Evolutionary conservation across 2,797 vertebrate species (phyloP), one percentile per base, ranked within the genome.

Genomic region (Danionella dracula): DNA sequence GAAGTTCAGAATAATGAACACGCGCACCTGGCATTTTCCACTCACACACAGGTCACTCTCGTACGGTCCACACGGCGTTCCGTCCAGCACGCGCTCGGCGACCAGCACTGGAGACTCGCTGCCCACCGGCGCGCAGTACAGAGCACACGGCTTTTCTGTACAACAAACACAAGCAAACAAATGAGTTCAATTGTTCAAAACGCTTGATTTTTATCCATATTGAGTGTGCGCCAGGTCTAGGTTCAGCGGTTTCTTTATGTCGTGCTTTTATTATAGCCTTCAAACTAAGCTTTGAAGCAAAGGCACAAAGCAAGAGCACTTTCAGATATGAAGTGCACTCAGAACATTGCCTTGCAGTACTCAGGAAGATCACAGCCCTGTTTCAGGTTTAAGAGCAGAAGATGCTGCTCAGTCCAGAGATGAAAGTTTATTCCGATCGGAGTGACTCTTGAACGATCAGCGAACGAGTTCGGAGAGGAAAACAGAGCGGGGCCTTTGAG

Each of bases 41-140:
- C 93, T 93, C 27, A 98, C 92, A 76, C 96, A 99, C 76, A 99
- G 90, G 79, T 98, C 96, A 0, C 86, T 86, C 82, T 98, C 94
- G 0, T 94, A 98, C 4, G 96, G 94, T 58, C 96, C 96, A 9
- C 96, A 99, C 0, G 95, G 92, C 1, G 96, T 99, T 11, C 96
- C 96, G 20, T 99, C 96, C 31, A 95, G 86, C 60, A 97, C 96
- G 55, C 92, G 88, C 68, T 99, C 94, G 1, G 94, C 70, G 80
- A 94, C 81, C 77, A 95, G 83, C 54, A 93, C 79, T 0, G 95
- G 92, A 5, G 90, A 82, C 29, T 96, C 94, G 62, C 90, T 90
- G 49, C 93, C 94, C 42, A 93, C 75, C 0, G 92, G 93, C 5
- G 89, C 91, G 83, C 96, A 99, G 82, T 93, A 93, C 71, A 99